A percentile compares a stretch with the other conserved stretches of the same genome.
phyloP scores from a whole-genome alignment of 2,797 vertebrate species.

The Sternarchorhynchus goeldii region DNA sequence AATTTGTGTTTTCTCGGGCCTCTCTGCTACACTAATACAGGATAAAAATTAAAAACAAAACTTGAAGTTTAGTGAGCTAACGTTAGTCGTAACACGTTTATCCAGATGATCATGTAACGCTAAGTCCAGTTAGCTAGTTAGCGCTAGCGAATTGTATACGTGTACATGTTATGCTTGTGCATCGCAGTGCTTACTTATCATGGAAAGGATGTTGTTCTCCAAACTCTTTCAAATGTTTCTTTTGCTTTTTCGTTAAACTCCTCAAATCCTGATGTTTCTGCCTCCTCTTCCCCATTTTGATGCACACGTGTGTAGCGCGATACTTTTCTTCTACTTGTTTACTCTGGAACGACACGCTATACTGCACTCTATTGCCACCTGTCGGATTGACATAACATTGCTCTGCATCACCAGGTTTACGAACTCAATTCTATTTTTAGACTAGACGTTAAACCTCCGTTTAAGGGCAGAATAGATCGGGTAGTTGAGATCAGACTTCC shows the following conservation, averaged over 20 bases:
- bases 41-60: conserved; percentile 31
- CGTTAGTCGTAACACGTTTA: conserved; percentile 8
- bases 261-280: conserved; percentile 67
- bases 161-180: background rate
- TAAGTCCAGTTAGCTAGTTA: no score
- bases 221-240: conserved; percentile 90
- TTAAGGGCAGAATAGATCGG: no score
- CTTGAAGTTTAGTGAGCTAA: conserved; percentile 16
- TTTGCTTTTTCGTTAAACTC: conserved; percentile 87
- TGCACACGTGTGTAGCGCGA: conserved; percentile 52
- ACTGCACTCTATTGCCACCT: conserved; percentile 31
- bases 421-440: no score
- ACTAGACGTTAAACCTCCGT: no score
- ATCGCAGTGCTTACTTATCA: conserved; percentile 75
- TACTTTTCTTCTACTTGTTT: background rate
- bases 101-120: background rate
- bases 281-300: conserved; percentile 84
- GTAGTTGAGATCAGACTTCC: no score
- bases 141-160: no score
- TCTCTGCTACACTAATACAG: conserved; percentile 75
- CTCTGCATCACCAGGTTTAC: no score
- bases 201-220: conserved; percentile 93
- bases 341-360: background rate
- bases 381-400: conserved; percentile 27
- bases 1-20: conserved; percentile 77